Conservation (phyloP, 2,113 vertebrate species). For the Haemorhous mexicanus region DNA sequence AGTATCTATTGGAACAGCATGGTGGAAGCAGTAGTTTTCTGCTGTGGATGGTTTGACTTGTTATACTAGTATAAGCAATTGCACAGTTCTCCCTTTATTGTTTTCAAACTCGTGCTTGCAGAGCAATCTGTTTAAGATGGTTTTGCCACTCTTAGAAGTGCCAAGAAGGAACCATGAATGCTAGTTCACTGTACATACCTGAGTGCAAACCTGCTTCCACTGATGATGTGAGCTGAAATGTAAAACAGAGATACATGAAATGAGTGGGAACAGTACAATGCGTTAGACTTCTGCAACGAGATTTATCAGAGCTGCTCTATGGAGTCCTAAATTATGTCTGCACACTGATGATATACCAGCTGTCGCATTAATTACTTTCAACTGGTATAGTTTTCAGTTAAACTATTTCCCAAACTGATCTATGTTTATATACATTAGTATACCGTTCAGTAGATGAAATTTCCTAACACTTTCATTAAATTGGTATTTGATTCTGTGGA, state of each 20-base stretch:
- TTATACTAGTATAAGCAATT: neutral
- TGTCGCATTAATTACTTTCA: neutral
- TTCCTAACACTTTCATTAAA: neutral
- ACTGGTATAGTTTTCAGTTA: neutral
- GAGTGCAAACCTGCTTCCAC: neutral
- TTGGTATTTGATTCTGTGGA: neutral
- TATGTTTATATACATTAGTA: neutral
- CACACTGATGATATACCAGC: neutral
- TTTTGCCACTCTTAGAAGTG: neutral
- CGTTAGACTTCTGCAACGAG: neutral
- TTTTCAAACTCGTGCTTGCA: neutral
- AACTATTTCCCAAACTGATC: neutral
- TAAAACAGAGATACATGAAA: neutral
- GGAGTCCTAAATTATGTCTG: neutral
- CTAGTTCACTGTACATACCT: neutral
- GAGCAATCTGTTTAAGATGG: neutral
- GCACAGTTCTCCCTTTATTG: neutral
- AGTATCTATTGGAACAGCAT: neutral
- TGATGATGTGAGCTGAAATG: neutral
- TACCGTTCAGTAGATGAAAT: neutral
- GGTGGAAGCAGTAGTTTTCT: neutral
- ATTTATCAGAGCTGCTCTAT: neutral
- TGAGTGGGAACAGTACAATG: neutral
- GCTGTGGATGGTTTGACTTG: neutral
- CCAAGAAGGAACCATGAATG: neutral